Conservation (phyloP, 2,113 vertebrate species). For the Mastomys coucha region DNA sequence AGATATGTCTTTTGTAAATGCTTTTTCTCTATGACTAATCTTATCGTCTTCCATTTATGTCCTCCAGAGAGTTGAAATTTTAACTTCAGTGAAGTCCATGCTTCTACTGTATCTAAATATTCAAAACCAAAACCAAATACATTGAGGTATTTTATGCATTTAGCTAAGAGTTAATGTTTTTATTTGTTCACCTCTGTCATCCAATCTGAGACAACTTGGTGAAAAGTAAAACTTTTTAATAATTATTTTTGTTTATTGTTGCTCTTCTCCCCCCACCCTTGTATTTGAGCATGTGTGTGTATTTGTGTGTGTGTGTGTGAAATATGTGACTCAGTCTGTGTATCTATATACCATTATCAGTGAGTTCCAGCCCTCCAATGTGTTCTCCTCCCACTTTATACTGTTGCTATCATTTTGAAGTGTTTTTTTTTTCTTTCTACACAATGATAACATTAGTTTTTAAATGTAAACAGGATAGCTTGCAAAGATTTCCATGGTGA, state of each 20-base stretch:
- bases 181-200: neutral
- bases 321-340: neutral
- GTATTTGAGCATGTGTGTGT: neutral
- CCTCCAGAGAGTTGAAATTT: neutral
- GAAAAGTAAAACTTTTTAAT: neutral
- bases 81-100: neutral
- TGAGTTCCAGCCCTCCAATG: neutral
- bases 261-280: fast-evolving
- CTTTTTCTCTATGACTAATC: neutral
- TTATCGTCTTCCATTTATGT: too few relatives aligned
- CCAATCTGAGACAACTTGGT: neutral
- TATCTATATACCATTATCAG: neutral
- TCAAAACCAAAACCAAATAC: fast-evolving
- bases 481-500: neutral
- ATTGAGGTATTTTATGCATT: too few relatives aligned
- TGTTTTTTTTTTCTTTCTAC: too few relatives aligned
- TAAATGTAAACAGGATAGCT: neutral
- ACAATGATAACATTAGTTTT: neutral
- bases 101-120: neutral
- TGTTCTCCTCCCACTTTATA: neutral
- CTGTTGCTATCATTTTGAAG: neutral
- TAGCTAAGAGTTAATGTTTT: neutral
- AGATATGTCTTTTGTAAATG: neutral
- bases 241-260: neutral
- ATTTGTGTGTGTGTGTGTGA: neutral